Evolutionary conservation across 1,140 invertebrate species (phyloP), one percentile per base, ranked within the genome.

Genomic region (Sminthurinus signatus): DNA sequence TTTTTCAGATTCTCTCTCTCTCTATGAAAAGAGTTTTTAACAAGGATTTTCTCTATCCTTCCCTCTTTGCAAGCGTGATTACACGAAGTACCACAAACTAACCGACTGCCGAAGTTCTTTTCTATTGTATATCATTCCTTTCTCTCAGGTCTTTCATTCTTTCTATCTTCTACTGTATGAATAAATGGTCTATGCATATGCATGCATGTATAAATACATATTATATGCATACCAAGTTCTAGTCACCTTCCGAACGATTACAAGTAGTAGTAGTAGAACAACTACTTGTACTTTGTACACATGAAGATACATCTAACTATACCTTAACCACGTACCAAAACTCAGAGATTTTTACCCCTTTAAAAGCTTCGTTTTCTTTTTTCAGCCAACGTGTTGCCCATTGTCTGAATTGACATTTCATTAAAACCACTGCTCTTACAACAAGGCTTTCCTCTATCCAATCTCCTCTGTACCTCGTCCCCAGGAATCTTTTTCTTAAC

Each of bases 381-480:
- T 58, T 52, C 25, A 52, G 51, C 28, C 44, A 55, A 61, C 50
- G 58, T 63, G 54, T 60, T 63, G 60, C 56, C 65, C 39, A 67
- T 63, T 67, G 60, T 63, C 62, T 62, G 57, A 68, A 68, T 68
- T 68, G 66, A 68, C 66, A 68, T 68, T 63, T 68, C 62, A 68
- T 68, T 68, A 68, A 68, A 36, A 64, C 57, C 32, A 54, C 36
- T 44, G 60, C 44, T 51, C 58, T 32, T 46, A 21, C 61, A 32
- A 56, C 52, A 21, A 43, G 19, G 29, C 32, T 55, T 60, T 65
- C 54, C 56, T n/a, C 57, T 60, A 23, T 51, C 56, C 44, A 43
- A 54, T 42, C 63, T 55, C 55, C 14, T 23, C 36, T 25, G 42
- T 19, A 39, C 64, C 43, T 52, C 64, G 59, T 60, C 64, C 59